Evolutionary conservation across 2,797 vertebrate genomes (phyloP), one percentile per base, ranked within the genome.

Genomic region (Lerista edwardsae): DNA sequence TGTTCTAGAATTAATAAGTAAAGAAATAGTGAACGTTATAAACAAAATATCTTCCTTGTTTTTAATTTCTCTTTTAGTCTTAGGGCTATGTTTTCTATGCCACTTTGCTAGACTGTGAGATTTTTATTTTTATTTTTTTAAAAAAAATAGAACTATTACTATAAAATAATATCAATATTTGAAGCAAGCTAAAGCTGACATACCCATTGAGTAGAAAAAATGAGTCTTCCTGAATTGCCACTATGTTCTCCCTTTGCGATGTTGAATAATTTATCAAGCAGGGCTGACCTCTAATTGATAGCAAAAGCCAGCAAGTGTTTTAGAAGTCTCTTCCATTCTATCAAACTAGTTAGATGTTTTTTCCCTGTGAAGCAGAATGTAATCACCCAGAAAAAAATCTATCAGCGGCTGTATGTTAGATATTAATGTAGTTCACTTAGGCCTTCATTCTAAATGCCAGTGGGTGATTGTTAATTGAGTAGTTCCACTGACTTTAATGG

Each of bases 221-320:
- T 62, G 1, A 44, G 29, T 78, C 76, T 89, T 29, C n/a, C 0
- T 0, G 55, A 80, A 59, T 79, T 92, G 10, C 77, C 86, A 12
- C 47, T 82, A 64, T 89, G 81, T 80, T 82, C 44, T 91, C 89
- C 80, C 82, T 87, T 91, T 77, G 55, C 47, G 0, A 73, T 84
- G 27, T 76, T 94, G 90, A 93, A 94, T 93, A 90, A 92, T 95
- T 92, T 90, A 94, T 85, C 80, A 91, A 87, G 75, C 75, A 47
- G 44, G 61, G 75, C 84, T 92, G 89, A 89, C 91, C 86, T 81
- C 86, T 90, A 91, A 92, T 87, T 92, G 93, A 93, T 89, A 91
- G 91, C 86, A 91, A 84, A 84, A 85, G 62, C 85, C 84, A 89
- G 86, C 79, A 89, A 90, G 84, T 91, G 85, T 88, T 94, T 93